Conservation (phyloP, 2,888 invertebrate species). For the Mythimna vitellina region DNA sequence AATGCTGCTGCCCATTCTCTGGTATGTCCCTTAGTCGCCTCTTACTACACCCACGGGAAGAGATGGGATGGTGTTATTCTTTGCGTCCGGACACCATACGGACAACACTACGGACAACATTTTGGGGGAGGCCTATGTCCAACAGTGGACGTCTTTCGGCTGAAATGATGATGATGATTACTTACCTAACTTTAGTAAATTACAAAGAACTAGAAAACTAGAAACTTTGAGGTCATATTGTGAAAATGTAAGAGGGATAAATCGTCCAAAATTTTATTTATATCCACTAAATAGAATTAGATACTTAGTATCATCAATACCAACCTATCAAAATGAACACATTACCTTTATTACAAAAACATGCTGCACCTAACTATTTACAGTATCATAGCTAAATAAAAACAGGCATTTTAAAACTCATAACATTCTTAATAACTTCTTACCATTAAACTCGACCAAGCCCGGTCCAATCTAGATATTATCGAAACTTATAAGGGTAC, state of each 20-base stretch:
- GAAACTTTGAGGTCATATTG: too few species aligned
- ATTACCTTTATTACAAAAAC: neutral
- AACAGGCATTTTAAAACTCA: constrained; percentile 31
- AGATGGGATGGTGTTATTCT: too few species aligned
- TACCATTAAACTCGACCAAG: constrained; percentile 25
- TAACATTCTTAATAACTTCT: constrained; percentile 36
- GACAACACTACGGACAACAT: too few species aligned
- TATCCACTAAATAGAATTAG: neutral
- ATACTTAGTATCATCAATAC: neutral
- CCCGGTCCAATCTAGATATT: constrained; percentile 49
- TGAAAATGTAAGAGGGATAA: neutral
- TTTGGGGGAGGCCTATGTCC: too few species aligned
- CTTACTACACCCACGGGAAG: too few species aligned
- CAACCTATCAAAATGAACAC: neutral
- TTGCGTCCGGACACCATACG: too few species aligned
- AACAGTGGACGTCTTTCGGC: too few species aligned
- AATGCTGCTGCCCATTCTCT: too few species aligned
- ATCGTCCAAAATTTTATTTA: neutral
- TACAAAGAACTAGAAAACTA: too few species aligned
- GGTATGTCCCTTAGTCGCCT: too few species aligned
- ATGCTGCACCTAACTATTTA: neutral
- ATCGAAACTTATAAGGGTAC: constrained; percentile 48
- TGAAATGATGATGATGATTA: too few species aligned
- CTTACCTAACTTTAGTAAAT: too few species aligned
- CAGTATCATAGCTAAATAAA: constrained; percentile 27